Conservation (phyloP, 2,797 vertebrate genomes). For the Buphagus erythrorhynchus region DNA sequence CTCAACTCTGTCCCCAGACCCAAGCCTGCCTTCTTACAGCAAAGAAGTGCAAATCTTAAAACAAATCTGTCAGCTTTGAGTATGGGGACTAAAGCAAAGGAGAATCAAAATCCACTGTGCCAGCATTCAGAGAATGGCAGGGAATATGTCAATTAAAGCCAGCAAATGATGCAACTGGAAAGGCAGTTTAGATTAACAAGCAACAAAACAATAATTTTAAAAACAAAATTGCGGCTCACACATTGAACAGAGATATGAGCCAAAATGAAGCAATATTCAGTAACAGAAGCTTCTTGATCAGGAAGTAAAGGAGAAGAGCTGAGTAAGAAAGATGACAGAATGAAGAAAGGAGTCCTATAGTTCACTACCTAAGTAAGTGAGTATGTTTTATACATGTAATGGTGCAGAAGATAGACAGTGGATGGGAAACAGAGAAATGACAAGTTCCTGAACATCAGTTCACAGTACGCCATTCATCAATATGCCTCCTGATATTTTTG, state of each 20-base stretch:
- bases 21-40: not conserved
- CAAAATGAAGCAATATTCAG: constrained; percentile 47
- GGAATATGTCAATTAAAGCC: constrained; percentile 44
- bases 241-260: not conserved
- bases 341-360: not conserved
- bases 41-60: not conserved
- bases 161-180: constrained; percentile 12
- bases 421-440: constrained; percentile 19
- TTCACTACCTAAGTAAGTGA: not conserved
- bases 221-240: constrained; percentile 29
- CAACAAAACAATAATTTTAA: constrained; percentile 40
- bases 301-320: constrained; percentile 12
- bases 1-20: constrained; percentile 10
- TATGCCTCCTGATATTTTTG: not conserved
- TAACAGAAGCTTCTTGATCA: constrained; percentile 43
- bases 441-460: not conserved
- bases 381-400: not conserved
- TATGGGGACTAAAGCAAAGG: not conserved
- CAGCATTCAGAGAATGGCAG: constrained; percentile 37
- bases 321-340: not conserved
- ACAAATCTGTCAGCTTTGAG: not conserved
- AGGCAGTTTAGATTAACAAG: constrained; percentile 42
- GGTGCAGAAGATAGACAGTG: not conserved
- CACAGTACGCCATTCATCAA: not conserved
- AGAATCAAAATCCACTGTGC: constrained; percentile 77